phyloP scores from a whole-genome alignment of 2,888 invertebrate species.

The Blastobasis lacticolella region DNA sequence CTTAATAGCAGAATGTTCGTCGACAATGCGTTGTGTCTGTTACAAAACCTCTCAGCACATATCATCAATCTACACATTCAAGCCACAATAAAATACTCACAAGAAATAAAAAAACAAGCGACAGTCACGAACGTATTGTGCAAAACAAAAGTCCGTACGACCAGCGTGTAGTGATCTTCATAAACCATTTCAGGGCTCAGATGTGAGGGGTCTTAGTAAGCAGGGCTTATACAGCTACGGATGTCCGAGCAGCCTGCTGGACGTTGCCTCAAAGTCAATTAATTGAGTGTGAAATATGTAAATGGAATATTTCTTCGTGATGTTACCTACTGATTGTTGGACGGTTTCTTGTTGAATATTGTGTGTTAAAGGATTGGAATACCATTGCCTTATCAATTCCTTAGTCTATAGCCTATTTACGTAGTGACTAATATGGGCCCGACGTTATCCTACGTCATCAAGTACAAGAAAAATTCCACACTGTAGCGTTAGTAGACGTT shows the following conservation, averaged over 20 bases:
- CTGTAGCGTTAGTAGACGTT: too few relatives aligned
- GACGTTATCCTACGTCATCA: not conserved
- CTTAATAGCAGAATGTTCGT: not conserved
- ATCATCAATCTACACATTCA: not conserved
- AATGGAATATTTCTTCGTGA: slow-evolving; percentile 20
- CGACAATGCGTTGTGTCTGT: not conserved
- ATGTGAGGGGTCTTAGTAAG: too few relatives aligned
- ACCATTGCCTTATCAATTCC: too few relatives aligned
- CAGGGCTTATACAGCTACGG: not conserved
- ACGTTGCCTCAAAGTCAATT: slow-evolving; percentile 36
- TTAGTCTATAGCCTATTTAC: too few relatives aligned
- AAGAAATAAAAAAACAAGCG: not conserved
- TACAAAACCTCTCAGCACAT: not conserved
- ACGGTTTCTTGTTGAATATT: not conserved
- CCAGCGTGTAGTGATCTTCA: not conserved
- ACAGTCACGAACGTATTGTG: not conserved
- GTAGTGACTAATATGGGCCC: not conserved
- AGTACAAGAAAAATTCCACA: too few relatives aligned
- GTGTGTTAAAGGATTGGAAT: too few relatives aligned
- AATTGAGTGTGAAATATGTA: slow-evolving; percentile 54
- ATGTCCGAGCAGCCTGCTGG: not conserved
- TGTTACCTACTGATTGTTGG: not conserved
- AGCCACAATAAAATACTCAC: not conserved
- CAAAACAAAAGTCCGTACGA: not conserved
- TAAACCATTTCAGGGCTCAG: too few relatives aligned